Evolutionary conservation across 2,797 vertebrate genomes (phyloP), one percentile per base, ranked within the genome.

Genomic region (Atherinosoma microstoma): DNA sequence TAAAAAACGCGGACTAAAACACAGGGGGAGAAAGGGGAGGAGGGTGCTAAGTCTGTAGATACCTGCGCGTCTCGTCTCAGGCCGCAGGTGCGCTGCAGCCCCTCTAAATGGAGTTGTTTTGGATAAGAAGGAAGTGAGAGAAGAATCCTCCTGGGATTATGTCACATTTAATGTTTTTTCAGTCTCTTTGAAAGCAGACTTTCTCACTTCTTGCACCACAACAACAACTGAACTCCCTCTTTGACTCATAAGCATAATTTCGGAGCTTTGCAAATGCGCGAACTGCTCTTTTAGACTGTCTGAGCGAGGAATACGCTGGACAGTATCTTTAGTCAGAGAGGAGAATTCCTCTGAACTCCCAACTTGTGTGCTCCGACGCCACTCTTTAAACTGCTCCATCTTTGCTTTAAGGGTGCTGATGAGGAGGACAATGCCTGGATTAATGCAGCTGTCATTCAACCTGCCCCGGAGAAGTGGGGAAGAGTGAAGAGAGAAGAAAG

Each of bases 351-450:
- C 51, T 15, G 0, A 83, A 78, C 78, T 80, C 64, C 38, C 38
- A 84, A 84, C 65, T 82, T 70, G 57, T 60, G 53, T 13, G 24
- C 15, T 40, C 54, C 56, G 29, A 67, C 62, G 56, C 54, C 15
- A 62, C 24, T 56, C 27, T 60, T 36, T 38, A 47, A n/a, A 42
- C 40, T 24, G 36, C 34, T 40, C 42, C 16, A 10, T 59, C 30
- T 27, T 20, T 72, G 40, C 34, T 38, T 57, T 42, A 40, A 66
- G 65, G 54, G 76, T 34, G 68, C 45, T 74, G 45, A 82, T 60
- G 72, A 80, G 53, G 63, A 72, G 64, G 78, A 90, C 87, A 89
- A 93, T 92, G 92, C 27, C 87, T 86, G 94, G 94, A 95, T 94
- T 94, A 94, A 89, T 78, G 70, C 70, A 68, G 83, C 81, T 67